Percentiles rank a stretch among this genome's conserved stretches.
Conservation (phyloP, 2,113 vertebrate species). For the Epinephelus lanceolatus region DNA sequence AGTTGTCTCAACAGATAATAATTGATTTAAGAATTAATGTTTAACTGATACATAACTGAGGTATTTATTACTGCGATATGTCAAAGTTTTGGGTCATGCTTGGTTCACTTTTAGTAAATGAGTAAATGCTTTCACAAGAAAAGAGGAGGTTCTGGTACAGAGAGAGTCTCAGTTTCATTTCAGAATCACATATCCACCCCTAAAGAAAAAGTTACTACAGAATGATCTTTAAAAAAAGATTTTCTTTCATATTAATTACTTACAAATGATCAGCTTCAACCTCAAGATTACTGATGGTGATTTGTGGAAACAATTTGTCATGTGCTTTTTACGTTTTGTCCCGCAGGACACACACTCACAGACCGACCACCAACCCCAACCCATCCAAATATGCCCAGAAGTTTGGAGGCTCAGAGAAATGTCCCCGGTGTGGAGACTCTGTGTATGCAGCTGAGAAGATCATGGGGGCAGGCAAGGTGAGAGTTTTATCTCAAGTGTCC, state of each 20-base stretch:
- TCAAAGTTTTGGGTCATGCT: not conserved
- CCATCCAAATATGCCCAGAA: conserved; percentile 96
- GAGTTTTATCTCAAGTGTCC: not conserved
- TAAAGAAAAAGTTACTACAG: not conserved
- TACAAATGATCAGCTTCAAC: not conserved
- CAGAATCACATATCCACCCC: not conserved
- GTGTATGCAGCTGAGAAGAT: conserved; percentile 97
- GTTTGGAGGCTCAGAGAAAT: conserved; percentile 93
- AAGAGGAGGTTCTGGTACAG: not conserved
- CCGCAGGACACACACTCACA: conserved; percentile 84
- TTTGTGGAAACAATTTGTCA: not conserved
- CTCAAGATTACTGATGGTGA: not conserved
- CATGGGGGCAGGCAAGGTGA: conserved; percentile 96
- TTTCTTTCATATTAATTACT: not conserved
- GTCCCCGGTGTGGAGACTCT: conserved; percentile 91
- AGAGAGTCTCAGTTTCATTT: not conserved
- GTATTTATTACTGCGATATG: not conserved
- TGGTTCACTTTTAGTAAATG: not conserved
- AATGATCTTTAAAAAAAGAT: not conserved
- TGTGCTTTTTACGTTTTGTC: not conserved
- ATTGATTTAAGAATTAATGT: not conserved
- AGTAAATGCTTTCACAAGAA: not conserved
- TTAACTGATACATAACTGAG: not conserved
- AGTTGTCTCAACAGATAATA: not conserved
- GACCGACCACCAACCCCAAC: conserved; percentile 92